A percentile compares a stretch with the other conserved stretches of the same genome.
phyloP scores from a whole-genome alignment of 2,797 vertebrate species.

The Paguma larvata region DNA sequence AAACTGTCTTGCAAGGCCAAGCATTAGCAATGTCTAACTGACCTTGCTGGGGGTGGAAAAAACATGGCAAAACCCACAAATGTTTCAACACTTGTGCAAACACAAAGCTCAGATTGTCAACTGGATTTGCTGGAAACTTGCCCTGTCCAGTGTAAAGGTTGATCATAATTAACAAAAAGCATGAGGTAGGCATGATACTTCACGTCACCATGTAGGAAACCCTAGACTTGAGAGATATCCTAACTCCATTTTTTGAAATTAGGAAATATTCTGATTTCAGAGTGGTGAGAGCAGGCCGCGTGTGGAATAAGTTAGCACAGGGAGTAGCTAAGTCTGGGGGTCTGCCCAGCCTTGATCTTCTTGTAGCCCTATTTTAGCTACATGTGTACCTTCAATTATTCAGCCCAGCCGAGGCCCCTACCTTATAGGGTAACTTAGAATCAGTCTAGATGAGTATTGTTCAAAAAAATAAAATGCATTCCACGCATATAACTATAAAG shows the following conservation, averaged over 20 bases:
- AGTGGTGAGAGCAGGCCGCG: neutral
- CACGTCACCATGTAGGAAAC: rapidly evolving
- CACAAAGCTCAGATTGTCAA: neutral
- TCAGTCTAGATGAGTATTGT: neutral
- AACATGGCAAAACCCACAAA: neutral
- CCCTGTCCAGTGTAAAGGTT: neutral
- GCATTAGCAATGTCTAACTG: neutral
- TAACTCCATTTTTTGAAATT: neutral
- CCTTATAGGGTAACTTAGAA: neutral
- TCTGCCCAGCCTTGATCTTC: too few relatives aligned
- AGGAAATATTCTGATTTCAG: neutral
- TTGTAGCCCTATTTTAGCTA: neutral
- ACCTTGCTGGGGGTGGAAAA: neutral
- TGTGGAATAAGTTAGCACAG: neutral
- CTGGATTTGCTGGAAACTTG: neutral
- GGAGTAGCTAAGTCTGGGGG: neutral
- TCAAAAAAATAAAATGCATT: neutral
- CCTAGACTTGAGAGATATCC: neutral
- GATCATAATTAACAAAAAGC: neutral
- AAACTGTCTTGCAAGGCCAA: neutral
- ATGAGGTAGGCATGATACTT: rapidly evolving
- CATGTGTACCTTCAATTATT: neutral
- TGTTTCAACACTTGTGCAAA: neutral
- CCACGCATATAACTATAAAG: neutral
- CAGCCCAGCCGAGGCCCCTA: neutral